These are phyloP conservation scores for Acropternis orthonyx DNA, from an alignment of 2,797 vertebrate genomes.

Conservation along the genomic window DNA sequence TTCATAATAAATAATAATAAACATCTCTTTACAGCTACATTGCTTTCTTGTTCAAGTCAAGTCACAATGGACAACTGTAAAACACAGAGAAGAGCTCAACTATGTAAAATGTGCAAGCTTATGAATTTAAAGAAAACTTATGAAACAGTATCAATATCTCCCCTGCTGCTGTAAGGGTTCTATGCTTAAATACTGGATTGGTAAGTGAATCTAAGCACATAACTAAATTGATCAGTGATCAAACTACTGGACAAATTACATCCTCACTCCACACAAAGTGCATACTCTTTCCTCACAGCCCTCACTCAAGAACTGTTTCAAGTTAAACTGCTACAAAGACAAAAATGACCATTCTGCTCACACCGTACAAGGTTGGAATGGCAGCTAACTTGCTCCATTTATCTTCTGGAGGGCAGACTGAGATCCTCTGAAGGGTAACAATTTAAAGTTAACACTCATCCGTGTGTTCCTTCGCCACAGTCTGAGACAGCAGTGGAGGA, in stretches of 20 bases:
- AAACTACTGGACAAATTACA: background rate
- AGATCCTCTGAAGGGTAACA: background rate
- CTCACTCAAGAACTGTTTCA: background rate
- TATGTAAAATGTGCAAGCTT: background rate
- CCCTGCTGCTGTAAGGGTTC: background rate
- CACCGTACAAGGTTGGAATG: rapidly evolving
- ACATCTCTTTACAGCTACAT: background rate
- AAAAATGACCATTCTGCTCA: background rate
- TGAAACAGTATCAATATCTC: background rate
- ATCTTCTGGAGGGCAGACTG: background rate
- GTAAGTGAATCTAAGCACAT: background rate
- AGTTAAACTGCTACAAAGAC: background rate
- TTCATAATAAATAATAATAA: background rate
- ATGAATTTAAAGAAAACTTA: background rate
- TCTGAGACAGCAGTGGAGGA: background rate
- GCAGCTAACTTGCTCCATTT: background rate
- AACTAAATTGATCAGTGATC: background rate
- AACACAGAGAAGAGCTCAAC: background rate
- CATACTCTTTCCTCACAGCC: background rate
- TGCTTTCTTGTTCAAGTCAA: background rate
- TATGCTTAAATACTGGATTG: background rate
- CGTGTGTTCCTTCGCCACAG: background rate
- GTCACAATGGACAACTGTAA: background rate
- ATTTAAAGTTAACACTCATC: background rate
- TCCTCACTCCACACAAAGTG: background rate